Conservation (phyloP, 1,140 invertebrate species). For the Chelonus insularis region DNA sequence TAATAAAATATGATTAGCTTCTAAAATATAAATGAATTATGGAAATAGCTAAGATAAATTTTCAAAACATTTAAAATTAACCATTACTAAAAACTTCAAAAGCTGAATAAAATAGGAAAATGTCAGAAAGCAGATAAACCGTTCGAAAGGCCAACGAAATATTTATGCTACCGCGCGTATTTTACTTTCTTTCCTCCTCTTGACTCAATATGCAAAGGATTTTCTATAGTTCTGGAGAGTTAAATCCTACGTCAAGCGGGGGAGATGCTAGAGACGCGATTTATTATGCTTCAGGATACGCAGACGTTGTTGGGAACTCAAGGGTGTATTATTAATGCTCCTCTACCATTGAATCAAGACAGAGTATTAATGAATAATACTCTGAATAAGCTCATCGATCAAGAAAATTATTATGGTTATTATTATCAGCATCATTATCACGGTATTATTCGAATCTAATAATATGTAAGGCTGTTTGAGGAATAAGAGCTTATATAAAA, state of each 20-base stretch:
- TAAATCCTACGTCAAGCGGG: background rate
- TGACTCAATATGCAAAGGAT: constrained; percentile 9
- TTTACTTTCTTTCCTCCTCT: background rate
- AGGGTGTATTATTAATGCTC: constrained; percentile 7
- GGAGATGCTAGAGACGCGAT: background rate
- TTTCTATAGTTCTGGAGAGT: background rate
- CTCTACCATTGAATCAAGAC: background rate
- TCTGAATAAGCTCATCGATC: background rate
- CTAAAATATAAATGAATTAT: too few relatives aligned
- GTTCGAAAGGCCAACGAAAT: constrained; percentile 23
- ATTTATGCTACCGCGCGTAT: constrained; percentile 14
- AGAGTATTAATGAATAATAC: constrained; percentile 2
- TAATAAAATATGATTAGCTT: too few relatives aligned
- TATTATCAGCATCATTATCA: background rate
- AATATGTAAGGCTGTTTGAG: background rate
- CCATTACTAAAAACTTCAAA: too few relatives aligned
- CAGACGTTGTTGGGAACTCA: constrained; percentile 1
- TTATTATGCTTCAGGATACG: background rate
- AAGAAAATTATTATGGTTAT: constrained; percentile 2
- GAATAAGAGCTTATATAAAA: too few relatives aligned
- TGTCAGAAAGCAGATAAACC: background rate
- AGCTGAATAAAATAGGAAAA: constrained; percentile 1
- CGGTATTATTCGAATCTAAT: background rate
- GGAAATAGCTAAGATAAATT: too few relatives aligned
- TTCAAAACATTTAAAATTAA: too few relatives aligned